These are phyloP conservation scores for Theretra japonica DNA, from an alignment of 2,888 invertebrate genomes.

Conservation along the genomic window DNA sequence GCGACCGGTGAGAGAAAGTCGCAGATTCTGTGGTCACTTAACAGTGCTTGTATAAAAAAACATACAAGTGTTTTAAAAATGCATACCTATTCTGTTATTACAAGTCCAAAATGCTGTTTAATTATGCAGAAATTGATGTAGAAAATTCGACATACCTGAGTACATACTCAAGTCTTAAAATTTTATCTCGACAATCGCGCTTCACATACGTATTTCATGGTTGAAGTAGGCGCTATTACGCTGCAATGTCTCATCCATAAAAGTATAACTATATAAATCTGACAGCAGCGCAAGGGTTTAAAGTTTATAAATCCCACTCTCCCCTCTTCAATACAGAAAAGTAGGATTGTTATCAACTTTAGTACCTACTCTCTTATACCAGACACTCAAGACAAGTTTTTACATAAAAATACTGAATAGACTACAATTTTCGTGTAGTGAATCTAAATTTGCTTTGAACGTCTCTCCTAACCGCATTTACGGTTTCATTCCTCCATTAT, in stretches of 20 bases:
- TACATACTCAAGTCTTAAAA: neutral
- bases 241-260: too few relatives aligned
- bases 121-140: too few relatives aligned
- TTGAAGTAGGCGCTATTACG: conserved; percentile 2
- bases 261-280: neutral
- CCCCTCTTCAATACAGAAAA: neutral
- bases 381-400: conserved; percentile 4
- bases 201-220: neutral
- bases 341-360: neutral
- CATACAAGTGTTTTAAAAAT: too few relatives aligned
- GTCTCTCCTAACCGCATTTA: conserved; percentile 23
- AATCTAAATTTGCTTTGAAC: conserved; percentile 26
- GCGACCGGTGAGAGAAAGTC: too few relatives aligned
- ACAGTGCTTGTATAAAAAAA: too few relatives aligned
- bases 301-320: neutral
- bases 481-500: conserved; percentile 31
- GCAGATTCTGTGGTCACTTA: too few relatives aligned
- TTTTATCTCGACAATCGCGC: neutral
- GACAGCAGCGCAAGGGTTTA: neutral
- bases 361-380: neutral
- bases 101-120: too few relatives aligned
- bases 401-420: conserved; percentile 7
- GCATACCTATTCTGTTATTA: too few relatives aligned
- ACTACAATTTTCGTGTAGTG: conserved; percentile 20
- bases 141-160: too few relatives aligned